Conservation (phyloP, 1,140 invertebrate genomes). For the Diorhabda carinulata region DNA sequence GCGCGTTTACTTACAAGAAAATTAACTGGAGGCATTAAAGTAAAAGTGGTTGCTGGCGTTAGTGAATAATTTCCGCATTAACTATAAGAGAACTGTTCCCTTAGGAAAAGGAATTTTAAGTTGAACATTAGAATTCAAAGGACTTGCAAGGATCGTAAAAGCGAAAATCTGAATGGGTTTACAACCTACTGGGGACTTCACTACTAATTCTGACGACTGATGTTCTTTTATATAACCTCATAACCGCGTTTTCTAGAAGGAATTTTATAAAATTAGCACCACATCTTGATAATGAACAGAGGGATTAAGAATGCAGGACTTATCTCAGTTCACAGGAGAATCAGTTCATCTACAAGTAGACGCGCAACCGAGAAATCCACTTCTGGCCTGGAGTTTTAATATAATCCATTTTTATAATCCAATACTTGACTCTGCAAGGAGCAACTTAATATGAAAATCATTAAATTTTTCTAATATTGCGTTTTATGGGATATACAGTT, state of each 20-base stretch:
- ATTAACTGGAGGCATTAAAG: background rate
- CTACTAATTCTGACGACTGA: constrained; percentile 29
- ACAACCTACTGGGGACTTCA: constrained; percentile 22
- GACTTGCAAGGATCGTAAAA: constrained; percentile 26
- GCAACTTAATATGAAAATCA: no score
- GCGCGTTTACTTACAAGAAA: background rate
- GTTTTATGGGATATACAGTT: no score
- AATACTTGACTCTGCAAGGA: no score
- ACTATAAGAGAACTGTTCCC: constrained; percentile 22
- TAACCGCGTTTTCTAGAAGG: constrained; percentile 3
- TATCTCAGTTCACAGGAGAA: no score
- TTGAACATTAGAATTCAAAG: constrained; percentile 29
- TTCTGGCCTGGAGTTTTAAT: no score
- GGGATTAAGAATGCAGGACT: no score
- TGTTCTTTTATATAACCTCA: constrained; percentile 21
- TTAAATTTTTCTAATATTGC: no score
- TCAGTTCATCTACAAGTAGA: no score
- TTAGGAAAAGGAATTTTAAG: constrained; percentile 27
- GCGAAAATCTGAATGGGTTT: constrained; percentile 29
- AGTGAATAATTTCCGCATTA: constrained; percentile 28
- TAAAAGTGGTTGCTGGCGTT: background rate
- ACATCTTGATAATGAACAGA: background rate
- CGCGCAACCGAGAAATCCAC: no score
- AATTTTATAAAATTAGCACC: background rate
- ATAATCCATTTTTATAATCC: no score